phyloP scores from a whole-genome alignment of 1,140 invertebrate genomes.

The Papilio dardanus region DNA sequence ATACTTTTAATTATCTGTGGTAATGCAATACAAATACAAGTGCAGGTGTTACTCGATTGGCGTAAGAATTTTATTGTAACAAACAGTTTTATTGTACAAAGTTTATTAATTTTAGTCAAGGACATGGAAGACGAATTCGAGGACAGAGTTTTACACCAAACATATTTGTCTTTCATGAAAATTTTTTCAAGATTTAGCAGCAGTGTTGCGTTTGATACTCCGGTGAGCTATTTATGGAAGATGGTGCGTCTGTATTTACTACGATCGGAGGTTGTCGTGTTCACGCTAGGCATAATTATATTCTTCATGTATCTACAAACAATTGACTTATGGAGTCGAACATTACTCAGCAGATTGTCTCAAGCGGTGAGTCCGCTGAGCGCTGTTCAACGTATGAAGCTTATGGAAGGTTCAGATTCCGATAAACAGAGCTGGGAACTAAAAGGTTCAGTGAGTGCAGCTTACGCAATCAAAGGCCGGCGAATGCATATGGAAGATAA shows the following conservation, averaged over 20 bases:
- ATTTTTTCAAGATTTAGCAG: slow-evolving; percentile 90
- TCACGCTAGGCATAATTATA: slow-evolving; percentile 86
- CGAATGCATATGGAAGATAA: slow-evolving; percentile 96
- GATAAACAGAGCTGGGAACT: slow-evolving; percentile 91
- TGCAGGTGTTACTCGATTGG: slow-evolving; percentile 6
- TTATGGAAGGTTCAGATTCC: slow-evolving; percentile 80
- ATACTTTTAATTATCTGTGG: slow-evolving; percentile 23
- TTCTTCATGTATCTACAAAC: slow-evolving; percentile 90
- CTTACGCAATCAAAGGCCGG: slow-evolving; percentile 94
- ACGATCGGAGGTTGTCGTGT: slow-evolving; percentile 89
- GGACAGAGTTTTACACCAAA: slow-evolving; percentile 92
- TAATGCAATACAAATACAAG: slow-evolving; percentile 32
- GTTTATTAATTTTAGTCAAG: slow-evolving; percentile 45
- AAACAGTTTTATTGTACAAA: slow-evolving; percentile 47
- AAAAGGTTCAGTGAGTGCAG: slow-evolving; percentile 88
- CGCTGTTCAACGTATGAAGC: slow-evolving; percentile 80
- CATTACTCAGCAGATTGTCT: slow-evolving; percentile 87
- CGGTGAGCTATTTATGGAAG: slow-evolving; percentile 88
- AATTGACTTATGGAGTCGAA: slow-evolving; percentile 90
- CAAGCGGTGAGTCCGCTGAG: slow-evolving; percentile 85
- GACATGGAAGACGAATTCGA: slow-evolving; percentile 94
- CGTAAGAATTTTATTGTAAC: slow-evolving; percentile 32
- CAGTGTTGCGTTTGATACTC: slow-evolving; percentile 87
- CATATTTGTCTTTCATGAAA: slow-evolving; percentile 92
- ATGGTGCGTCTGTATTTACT: slow-evolving; percentile 88